Conservation (phyloP, 2,797 vertebrate genomes). For the Fratercula arctica region DNA sequence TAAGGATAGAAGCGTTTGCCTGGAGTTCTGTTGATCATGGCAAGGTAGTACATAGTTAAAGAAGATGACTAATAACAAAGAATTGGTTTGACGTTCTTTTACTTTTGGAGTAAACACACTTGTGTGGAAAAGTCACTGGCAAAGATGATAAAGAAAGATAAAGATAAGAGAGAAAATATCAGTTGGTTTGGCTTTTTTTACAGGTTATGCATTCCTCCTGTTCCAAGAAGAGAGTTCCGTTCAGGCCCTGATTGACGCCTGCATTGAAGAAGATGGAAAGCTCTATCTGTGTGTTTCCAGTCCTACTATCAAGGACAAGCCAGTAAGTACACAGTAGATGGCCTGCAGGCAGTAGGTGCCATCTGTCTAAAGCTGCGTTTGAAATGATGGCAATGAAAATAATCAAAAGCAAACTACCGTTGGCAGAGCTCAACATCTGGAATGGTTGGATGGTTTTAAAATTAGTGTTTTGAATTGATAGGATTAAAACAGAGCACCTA, state of each 20-base stretch:
- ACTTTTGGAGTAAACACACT: not conserved
- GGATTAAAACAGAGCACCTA: conserved; percentile 3
- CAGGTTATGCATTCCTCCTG: conserved; percentile 98
- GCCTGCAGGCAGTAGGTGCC: conserved; percentile 1
- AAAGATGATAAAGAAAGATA: not conserved
- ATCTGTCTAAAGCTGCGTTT: conserved; percentile 37
- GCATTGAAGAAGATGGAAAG: conserved; percentile 97
- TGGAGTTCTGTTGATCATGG: not conserved
- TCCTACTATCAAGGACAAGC: conserved; percentile 99
- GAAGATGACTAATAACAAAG: not conserved
- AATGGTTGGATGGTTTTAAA: conserved; percentile 22
- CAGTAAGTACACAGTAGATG: conserved; percentile 82
- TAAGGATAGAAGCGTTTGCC: not conserved
- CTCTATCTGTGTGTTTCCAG: conserved; percentile 98
- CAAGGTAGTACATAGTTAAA: not conserved
- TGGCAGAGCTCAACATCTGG: conserved; percentile 40
- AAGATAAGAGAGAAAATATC: not conserved
- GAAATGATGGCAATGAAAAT: conserved; percentile 13
- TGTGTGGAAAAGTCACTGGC: not conserved
- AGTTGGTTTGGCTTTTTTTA: not conserved
- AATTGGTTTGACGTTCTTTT: not conserved
- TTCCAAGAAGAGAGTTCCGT: conserved; percentile 99
- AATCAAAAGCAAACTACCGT: not conserved
- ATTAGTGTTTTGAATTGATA: not conserved
- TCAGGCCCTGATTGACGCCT: conserved; percentile 96